phyloP scores from a whole-genome alignment of 2,888 invertebrate genomes.

The Standfussiana lucernea region DNA sequence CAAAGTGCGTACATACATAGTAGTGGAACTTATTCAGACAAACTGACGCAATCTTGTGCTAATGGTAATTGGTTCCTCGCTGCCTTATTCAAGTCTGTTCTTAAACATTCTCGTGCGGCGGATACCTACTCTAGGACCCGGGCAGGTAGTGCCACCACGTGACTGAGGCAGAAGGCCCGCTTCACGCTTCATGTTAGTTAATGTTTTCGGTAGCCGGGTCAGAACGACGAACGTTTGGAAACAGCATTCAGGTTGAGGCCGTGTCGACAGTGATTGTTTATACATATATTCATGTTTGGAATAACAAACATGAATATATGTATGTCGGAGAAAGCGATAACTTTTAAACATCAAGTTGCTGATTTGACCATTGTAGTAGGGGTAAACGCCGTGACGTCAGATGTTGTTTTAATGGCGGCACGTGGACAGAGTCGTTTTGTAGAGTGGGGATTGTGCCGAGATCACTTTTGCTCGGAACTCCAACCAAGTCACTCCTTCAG shows the following conservation, averaged over 20 bases:
- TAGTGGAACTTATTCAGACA: slow-evolving; percentile 3
- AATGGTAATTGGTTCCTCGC: slow-evolving; percentile 12
- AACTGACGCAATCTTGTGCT: not conserved
- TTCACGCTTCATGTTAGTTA: not conserved
- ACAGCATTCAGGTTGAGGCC: not conserved
- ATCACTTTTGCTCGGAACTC: too few relatives aligned
- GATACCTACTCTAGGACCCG: not conserved
- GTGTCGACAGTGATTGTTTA: not conserved
- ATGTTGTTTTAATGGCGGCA: too few relatives aligned
- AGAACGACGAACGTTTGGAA: not conserved
- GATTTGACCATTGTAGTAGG: too few relatives aligned
- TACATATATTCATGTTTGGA: too few relatives aligned
- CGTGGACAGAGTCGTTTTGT: too few relatives aligned
- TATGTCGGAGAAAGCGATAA: too few relatives aligned
- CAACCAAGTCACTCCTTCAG: too few relatives aligned
- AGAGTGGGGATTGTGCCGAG: too few relatives aligned
- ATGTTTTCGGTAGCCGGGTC: not conserved
- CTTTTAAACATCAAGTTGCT: too few relatives aligned
- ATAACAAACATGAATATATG: too few relatives aligned
- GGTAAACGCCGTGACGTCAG: too few relatives aligned
- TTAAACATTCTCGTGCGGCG: not conserved
- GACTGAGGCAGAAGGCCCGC: not conserved
- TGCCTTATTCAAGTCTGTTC: slow-evolving; percentile 7
- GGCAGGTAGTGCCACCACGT: not conserved
- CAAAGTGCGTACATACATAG: not conserved